Percentiles rank a stretch among this genome's conserved stretches.
These are phyloP conservation scores for Enteromius treurensis DNA, from an alignment of 2,797 vertebrate species.

Conservation along the genomic window DNA sequence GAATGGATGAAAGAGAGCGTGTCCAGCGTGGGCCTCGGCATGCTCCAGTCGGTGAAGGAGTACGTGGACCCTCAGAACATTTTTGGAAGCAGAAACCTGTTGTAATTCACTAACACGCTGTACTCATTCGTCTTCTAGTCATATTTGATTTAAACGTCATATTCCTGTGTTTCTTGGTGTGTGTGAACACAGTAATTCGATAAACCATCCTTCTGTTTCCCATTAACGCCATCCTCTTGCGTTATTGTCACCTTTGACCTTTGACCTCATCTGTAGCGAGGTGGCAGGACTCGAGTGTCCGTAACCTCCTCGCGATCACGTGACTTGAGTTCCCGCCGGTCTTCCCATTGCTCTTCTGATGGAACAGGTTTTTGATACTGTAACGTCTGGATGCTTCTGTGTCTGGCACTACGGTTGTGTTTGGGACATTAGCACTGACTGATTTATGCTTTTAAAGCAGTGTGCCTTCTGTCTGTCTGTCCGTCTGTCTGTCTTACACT, in stretches of 20 bases:
- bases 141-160: constrained; percentile 58
- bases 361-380: constrained; percentile 49
- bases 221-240: constrained; percentile 3
- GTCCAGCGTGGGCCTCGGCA: constrained; percentile 94
- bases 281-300: neutral
- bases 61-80: constrained; percentile 96
- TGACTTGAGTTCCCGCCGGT: constrained; percentile 28
- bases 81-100: constrained; percentile 97
- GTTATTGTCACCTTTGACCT: constrained; percentile 20
- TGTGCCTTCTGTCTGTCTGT: constrained; percentile 77
- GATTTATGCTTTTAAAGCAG: constrained; percentile 73
- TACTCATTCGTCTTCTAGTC: constrained; percentile 47
- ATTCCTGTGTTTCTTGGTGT: neutral
- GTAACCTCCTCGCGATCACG: neutral
- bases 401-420: constrained; percentile 63
- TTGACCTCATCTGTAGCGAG: neutral
- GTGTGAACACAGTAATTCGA: neutral
- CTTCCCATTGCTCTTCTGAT: constrained; percentile 63
- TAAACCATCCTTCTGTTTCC: constrained; percentile 8
- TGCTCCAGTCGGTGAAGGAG: constrained; percentile 96
- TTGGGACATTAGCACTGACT: constrained; percentile 60
- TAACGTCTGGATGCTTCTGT: constrained; percentile 41
- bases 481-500: constrained; percentile 65
- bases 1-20: constrained; percentile 94
- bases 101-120: constrained; percentile 76